Conservation (phyloP, 2,888 invertebrate species). For the Pecten maximus region DNA sequence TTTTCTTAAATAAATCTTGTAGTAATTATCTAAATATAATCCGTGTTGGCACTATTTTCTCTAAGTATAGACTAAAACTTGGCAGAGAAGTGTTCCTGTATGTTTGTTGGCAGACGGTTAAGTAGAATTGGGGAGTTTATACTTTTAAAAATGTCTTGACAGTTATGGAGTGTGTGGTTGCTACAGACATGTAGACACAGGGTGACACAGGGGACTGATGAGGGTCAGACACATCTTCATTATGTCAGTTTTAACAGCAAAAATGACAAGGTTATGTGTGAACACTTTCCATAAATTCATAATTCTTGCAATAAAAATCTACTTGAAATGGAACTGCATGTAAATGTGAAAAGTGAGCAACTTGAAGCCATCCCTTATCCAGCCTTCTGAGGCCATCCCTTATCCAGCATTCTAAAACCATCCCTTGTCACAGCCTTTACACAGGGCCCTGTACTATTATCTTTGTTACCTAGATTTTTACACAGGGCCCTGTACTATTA, state of each 20-base stretch:
- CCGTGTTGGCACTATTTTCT: background rate
- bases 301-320: background rate
- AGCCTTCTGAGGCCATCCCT: no score
- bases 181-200: background rate
- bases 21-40: background rate
- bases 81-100: background rate
- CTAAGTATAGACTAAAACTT: background rate
- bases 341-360: no score
- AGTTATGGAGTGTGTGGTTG: background rate
- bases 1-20: background rate
- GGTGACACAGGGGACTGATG: background rate
- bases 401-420: no score
- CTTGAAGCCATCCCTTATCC: no score
- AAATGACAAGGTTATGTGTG: background rate
- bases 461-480: background rate
- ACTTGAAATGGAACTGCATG: no score
- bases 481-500: background rate
- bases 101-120: background rate
- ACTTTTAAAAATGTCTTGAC: background rate
- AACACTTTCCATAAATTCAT: no score
- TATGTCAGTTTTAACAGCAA: background rate
- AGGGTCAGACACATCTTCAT: background rate
- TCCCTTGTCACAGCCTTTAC: background rate
- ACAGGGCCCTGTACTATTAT: no score
- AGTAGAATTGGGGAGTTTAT: background rate